Percentiles rank a stretch among this genome's conserved stretches.
These are phyloP conservation scores for Zophobas atratus DNA, from an alignment of 1,140 invertebrate species.

Conservation along the genomic window DNA sequence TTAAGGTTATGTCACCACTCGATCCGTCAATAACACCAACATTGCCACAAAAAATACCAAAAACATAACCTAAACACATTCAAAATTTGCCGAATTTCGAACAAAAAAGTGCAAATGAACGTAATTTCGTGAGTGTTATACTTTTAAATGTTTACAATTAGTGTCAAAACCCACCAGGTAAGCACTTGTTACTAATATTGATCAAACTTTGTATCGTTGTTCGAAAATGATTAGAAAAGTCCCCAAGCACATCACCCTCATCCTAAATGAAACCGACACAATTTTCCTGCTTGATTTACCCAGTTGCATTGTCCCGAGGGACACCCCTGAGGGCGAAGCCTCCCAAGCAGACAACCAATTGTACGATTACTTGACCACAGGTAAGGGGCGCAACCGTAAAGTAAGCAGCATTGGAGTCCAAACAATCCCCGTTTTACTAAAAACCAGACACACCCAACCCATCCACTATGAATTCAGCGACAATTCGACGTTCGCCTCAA, in stretches of 20 bases:
- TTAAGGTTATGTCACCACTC: no score
- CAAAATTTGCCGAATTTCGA: no score
- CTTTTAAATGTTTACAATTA: no score
- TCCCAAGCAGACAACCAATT: slow-evolving; percentile 75
- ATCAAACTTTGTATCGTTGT: no score
- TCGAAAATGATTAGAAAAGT: neutral
- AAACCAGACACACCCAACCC: slow-evolving; percentile 75
- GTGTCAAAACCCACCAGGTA: no score
- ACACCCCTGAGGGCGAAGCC: slow-evolving; percentile 69
- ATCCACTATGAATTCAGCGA: slow-evolving; percentile 71
- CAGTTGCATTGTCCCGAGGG: slow-evolving; percentile 74
- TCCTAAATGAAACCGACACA: no score
- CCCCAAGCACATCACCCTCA: slow-evolving; percentile 62
- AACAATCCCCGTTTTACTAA: slow-evolving; percentile 73
- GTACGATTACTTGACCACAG: slow-evolving; percentile 77
- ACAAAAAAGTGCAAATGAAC: no score
- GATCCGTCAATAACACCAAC: no score
- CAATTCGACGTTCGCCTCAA: slow-evolving; percentile 75
- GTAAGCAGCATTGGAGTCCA: slow-evolving; percentile 77
- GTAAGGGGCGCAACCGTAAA: slow-evolving; percentile 76
- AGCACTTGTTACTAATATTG: no score
- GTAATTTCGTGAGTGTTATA: no score
- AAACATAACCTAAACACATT: no score
- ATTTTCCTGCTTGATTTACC: slow-evolving; percentile 55
- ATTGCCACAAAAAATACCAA: no score